A percentile compares a stretch with the other conserved stretches of the same genome.
These are phyloP conservation scores for Caenorhabditis zanzibari DNA, from an alignment of 2,888 invertebrate species.

Conservation along the genomic window DNA sequence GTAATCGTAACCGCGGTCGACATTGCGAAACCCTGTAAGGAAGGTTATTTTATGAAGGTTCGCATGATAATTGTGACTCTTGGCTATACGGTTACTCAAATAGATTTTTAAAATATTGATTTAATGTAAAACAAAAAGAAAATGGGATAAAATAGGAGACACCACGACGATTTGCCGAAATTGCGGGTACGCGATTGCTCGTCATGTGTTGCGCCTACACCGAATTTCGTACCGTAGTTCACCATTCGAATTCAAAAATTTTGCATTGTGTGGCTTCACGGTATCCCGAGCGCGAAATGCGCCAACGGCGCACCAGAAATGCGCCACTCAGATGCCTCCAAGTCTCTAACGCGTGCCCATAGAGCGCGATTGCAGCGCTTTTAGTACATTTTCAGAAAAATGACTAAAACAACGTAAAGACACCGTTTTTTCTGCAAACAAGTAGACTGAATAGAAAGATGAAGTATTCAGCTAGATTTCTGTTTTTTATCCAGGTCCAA, in stretches of 20 bases:
- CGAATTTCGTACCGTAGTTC: constrained; percentile 39
- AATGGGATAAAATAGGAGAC: constrained; percentile 32
- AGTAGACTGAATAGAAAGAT: too few species aligned
- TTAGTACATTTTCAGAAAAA: too few species aligned
- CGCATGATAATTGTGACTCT: neutral
- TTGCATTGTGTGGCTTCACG: too few species aligned
- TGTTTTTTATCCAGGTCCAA: too few species aligned
- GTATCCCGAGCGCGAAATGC: too few species aligned
- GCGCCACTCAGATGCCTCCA: too few species aligned
- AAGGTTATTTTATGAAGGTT: neutral
- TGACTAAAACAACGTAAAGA: too few species aligned
- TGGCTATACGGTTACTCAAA: neutral
- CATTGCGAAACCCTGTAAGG: constrained; percentile 53
- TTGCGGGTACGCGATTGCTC: constrained; percentile 34
- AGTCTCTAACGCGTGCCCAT: too few species aligned
- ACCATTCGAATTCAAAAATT: neutral
- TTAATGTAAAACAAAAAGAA: neutral
- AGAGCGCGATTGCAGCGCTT: too few species aligned
- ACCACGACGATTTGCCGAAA: constrained; percentile 12
- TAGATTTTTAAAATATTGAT: neutral
- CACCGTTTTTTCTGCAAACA: too few species aligned
- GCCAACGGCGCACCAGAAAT: too few species aligned
- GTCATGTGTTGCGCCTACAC: constrained; percentile 37
- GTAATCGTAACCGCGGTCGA: constrained; percentile 64
- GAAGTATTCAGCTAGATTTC: too few species aligned